Evolutionary conservation across 1,140 invertebrate genomes (phyloP), one percentile per base, ranked within the genome.

Genomic region (Arion vulgaris): DNA sequence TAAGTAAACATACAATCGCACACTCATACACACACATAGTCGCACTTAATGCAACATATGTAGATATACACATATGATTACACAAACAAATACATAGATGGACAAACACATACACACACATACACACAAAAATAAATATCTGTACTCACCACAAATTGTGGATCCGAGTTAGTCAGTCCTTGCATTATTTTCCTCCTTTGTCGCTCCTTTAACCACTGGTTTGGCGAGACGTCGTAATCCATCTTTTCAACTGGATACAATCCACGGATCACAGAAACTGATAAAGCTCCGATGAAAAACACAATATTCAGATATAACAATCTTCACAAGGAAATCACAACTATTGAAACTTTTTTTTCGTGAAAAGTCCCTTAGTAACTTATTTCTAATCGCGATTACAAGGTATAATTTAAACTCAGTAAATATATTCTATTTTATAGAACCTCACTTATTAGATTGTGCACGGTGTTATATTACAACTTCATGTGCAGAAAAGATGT

Each of bases 211-310:
- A 78, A 28, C 76, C 76, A 78, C 38, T 78, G 32, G 26, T 78
- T 78, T 9, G 76, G 76, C 23, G 76, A 66, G 41, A 78, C 32
- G 39, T 78, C 57, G 76, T 62, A 78, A 78, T 78, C 76, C 76
- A 78, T 78, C 39, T 72, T n/a, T 13, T 28, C 41, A 5, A 7
- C 68, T 38, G 36, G 68, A 34, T 5, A 38, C 32, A 69, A 38
- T 36, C 36, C 68, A 7, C 28, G 13, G 32, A 36, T 34, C 9
- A 39, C 34, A 72, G 5, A 2, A 41, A 39, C 19, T 57, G 53
- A n/a, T 23, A 23, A 19, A 15, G 4, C 53, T 57, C 53, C 26
- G 4, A 57, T 15, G 26, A n/a, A 57, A 57, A 57, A 15, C 17
- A 11, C 1, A 57, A 57, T 45, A 11, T 19, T 57, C 53, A 15